Evolutionary conservation across 2,797 vertebrate genomes (phyloP).

Genomic region (Clangula hyemalis): DNA sequence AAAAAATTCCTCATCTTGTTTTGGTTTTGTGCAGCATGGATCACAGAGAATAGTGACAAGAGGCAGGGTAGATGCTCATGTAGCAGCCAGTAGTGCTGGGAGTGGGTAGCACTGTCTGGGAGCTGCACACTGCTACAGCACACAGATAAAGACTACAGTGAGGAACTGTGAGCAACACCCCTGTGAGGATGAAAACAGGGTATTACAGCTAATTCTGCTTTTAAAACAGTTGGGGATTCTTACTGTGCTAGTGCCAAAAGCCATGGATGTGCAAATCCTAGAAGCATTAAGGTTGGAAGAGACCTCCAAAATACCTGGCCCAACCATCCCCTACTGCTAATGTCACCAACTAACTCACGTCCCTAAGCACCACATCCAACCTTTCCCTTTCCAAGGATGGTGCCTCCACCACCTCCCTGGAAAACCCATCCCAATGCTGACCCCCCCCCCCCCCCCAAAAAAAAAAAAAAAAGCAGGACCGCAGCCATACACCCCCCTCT

Average conservation of each 20-base stretch:
- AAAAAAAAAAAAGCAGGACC: too few relatives aligned
- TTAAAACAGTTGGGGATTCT: not conserved
- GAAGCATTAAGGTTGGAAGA: too few relatives aligned
- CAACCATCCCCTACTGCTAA: too few relatives aligned
- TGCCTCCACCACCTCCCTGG: too few relatives aligned
- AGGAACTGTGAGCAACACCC: accelerated
- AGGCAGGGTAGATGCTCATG: not conserved
- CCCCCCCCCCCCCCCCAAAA: too few relatives aligned
- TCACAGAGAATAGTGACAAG: not conserved
- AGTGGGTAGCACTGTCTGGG: accelerated
- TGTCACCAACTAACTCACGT: too few relatives aligned
- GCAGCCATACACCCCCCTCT: not conserved
- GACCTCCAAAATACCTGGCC: too few relatives aligned
- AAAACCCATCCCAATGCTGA: too few relatives aligned
- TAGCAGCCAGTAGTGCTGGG: accelerated
- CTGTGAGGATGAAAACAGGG: not conserved
- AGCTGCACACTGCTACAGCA: accelerated
- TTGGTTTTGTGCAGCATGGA: accelerated
- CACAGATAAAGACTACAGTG: accelerated
- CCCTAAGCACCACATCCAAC: too few relatives aligned
- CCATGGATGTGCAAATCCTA: not conserved
- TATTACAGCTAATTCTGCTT: not conserved
- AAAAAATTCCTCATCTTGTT: not conserved
- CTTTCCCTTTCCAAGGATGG: too few relatives aligned
- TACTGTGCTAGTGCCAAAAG: not conserved